A percentile compares a stretch with the other conserved stretches of the same genome.
Conservation (phyloP, 2,797 vertebrate genomes). For the Tapirus indicus region DNA sequence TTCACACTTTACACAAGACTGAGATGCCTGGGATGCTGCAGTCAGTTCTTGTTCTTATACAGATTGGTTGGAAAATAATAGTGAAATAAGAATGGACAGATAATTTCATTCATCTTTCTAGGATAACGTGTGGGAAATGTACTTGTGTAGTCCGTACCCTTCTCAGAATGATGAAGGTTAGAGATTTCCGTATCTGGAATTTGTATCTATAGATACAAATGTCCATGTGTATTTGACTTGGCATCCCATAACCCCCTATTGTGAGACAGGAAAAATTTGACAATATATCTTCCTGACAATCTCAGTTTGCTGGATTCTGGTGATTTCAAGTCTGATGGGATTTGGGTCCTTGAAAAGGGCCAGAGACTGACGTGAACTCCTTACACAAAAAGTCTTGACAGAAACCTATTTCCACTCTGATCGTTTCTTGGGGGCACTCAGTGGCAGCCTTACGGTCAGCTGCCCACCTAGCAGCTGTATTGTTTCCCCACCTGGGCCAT, state of each 20-base stretch:
- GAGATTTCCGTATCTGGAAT: constrained; percentile 7
- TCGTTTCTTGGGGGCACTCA: neutral
- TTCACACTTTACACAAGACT: neutral
- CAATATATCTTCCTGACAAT: constrained; percentile 67
- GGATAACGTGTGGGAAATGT: neutral
- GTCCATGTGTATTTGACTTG: neutral
- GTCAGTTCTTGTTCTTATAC: neutral
- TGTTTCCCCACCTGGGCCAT: constrained; percentile 48
- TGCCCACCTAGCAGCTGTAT: neutral
- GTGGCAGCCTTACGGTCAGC: neutral
- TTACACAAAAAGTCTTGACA: constrained; percentile 50
- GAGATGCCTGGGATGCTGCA: neutral
- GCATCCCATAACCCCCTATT: neutral
- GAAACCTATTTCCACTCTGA: constrained; percentile 51
- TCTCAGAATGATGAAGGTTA: neutral
- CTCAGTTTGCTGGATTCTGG: constrained; percentile 65
- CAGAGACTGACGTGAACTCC: fast-evolving
- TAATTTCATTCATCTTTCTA: neutral
- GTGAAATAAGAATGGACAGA: neutral
- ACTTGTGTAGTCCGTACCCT: neutral
- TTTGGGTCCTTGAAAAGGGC: constrained; percentile 58
- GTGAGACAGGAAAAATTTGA: neutral
- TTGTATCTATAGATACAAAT: neutral
- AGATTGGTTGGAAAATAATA: neutral
- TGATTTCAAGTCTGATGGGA: constrained; percentile 66